These are phyloP conservation scores for Zophobas morio DNA, from an alignment of 1,140 invertebrate genomes.

Conservation along the genomic window DNA sequence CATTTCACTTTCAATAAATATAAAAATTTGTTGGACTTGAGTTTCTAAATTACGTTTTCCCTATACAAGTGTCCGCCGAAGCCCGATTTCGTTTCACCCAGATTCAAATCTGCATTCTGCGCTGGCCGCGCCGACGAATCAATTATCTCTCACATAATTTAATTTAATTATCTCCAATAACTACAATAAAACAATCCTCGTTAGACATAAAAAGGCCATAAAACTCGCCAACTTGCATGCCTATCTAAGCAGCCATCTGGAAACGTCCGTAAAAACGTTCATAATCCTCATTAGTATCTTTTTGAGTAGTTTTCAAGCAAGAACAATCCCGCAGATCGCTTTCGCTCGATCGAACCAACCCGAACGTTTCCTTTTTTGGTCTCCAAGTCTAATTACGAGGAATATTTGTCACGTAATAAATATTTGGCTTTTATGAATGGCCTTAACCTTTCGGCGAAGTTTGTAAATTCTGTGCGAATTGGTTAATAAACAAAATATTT, in stretches of 20 bases:
- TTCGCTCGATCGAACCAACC: background rate
- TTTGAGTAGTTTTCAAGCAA: background rate
- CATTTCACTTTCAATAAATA: too few relatives aligned
- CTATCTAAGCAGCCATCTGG: background rate
- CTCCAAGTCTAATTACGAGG: background rate
- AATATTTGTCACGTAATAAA: slow-evolving; percentile 10
- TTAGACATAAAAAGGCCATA: slow-evolving; percentile 25
- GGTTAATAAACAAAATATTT: slow-evolving; percentile 26
- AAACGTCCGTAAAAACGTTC: background rate
- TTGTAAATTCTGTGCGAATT: slow-evolving; percentile 31
- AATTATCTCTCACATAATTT: background rate
- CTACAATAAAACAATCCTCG: slow-evolving; percentile 12
- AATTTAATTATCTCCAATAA: slow-evolving; percentile 24
- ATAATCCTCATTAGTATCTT: background rate
- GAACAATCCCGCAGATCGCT: background rate
- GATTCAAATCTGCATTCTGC: too few relatives aligned
- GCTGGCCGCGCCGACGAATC: too few relatives aligned
- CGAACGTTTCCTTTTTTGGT: slow-evolving; percentile 16
- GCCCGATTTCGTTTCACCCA: too few relatives aligned
- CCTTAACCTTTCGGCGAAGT: slow-evolving; percentile 26
- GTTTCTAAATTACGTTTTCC: too few relatives aligned
- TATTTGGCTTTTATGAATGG: slow-evolving; percentile 19
- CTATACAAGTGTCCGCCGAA: too few relatives aligned
- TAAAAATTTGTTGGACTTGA: too few relatives aligned
- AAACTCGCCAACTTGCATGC: slow-evolving; percentile 7